Evolutionary conservation across 1,140 invertebrate species (phyloP).

Genomic region (Sarcophaga bullata): DNA sequence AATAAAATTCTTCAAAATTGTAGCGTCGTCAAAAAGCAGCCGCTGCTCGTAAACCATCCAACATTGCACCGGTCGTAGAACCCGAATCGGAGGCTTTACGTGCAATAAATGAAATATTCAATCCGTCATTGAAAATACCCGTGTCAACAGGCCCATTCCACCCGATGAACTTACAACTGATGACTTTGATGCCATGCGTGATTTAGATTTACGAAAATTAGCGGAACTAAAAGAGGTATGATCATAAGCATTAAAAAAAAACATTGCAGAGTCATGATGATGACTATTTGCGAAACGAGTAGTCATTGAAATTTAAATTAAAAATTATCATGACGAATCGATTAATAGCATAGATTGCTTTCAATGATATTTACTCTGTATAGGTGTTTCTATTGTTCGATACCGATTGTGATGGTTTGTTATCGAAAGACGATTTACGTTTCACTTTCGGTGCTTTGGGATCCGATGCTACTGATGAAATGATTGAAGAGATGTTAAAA

Average conservation of each 20-base stretch:
- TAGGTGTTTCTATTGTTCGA: conserved; percentile 73
- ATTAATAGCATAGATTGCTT: no score
- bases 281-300: no score
- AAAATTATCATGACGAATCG: no score
- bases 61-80: conserved; percentile 44
- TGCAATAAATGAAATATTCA: conserved; percentile 66
- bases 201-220: conserved; percentile 69
- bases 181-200: conserved; percentile 66
- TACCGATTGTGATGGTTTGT: conserved; percentile 70
- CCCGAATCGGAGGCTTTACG: conserved; percentile 62
- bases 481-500: conserved; percentile 69
- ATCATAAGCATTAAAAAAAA: neutral
- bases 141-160: conserved; percentile 64
- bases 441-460: conserved; percentile 70
- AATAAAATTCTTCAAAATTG: neutral
- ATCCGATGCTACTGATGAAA: conserved; percentile 68
- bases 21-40: conserved; percentile 42
- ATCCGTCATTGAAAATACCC: conserved; percentile 62
- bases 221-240: conserved; percentile 70
- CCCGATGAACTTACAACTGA: conserved; percentile 69
- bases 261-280: no score
- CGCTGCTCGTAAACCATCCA: conserved; percentile 53
- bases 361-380: neutral
- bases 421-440: conserved; percentile 70
- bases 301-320: neutral